phyloP scores from a whole-genome alignment of 92 coral and sea anemone genomes.

The Zoanthus sociatus region DNA sequence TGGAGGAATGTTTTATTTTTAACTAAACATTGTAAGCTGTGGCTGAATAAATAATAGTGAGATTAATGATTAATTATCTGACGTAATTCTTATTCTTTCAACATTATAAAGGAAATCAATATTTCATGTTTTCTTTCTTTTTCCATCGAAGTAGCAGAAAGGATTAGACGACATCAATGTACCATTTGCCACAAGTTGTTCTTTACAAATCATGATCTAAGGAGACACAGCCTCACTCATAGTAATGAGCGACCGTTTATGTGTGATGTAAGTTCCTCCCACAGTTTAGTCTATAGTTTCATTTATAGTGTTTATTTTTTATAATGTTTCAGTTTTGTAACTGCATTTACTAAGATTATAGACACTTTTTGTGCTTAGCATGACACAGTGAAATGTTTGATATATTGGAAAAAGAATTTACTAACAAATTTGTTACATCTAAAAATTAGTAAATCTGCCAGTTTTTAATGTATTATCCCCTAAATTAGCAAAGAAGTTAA shows the following conservation, averaged over 20 bases:
- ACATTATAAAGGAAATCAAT: neutral
- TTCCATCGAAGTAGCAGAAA: conserved; percentile 61
- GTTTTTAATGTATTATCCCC: no score
- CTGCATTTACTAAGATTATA: no score
- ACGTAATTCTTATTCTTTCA: neutral
- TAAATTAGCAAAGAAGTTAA: no score
- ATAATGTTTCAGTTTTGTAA: neutral
- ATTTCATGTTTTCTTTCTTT: neutral
- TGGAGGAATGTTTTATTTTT: no score
- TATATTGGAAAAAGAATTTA: no score
- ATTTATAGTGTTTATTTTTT: neutral
- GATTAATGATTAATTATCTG: no score
- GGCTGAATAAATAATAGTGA: no score
- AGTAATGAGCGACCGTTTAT: conserved; percentile 69
- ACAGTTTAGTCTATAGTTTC: neutral
- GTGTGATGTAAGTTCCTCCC: conserved; percentile 68
- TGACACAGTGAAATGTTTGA: no score
- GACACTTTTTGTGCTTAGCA: no score
- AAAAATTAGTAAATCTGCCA: no score
- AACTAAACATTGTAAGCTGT: no score
- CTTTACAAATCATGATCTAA: conserved; percentile 79
- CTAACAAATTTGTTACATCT: no score
- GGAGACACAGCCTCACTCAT: conserved; percentile 75
- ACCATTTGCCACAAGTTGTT: conserved; percentile 72
- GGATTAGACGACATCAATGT: conserved; percentile 66